Evolutionary conservation across 2,888 invertebrate species (phyloP), one percentile per base, ranked within the genome.

Genomic region (Ceramica pisi): DNA sequence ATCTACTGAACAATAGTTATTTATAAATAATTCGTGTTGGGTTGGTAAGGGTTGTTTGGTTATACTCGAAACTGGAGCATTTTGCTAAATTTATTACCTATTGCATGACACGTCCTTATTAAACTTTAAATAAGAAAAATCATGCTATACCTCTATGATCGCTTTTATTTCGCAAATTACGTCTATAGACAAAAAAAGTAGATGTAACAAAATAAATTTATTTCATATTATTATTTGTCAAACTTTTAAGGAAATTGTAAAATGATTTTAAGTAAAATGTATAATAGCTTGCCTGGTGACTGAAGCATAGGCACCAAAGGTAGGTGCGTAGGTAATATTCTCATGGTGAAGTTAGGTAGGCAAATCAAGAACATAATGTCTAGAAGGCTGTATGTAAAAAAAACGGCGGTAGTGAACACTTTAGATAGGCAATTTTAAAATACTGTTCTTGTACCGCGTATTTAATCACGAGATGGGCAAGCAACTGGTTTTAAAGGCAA

Each of bases 381-480:
- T 72, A 78, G 57, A 60, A 79, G 71, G 81, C 81, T 83, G 76
- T 75, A 51, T 75, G 55, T 50, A 48, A 60, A 61, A 70, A 64
- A 63, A 73, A 79, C 78, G 59, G 81, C 63, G 63, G 44, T 77
- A 73, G 61, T 55, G 62, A 83, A 85, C 57, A 62, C 67, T 48
- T 72, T 85, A 85, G 86, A 84, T 85, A 85, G 85, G 79, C 62
- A 77, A 84, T 81, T 79, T 70, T 71, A 71, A 80, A 79, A 65
- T 69, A 78, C 69, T 62, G 46, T 73, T 64, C 67, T 61, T 77
- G 26, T 65, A 56, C 35, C 48, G n/a, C 38, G 55, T 70, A 55
- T 51, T 51, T 12, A 50, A 50, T 56, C 48, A 55, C 26, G 35
- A 35, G n/a, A 55, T 55, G 56, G 7, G 12, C n/a, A 12, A 12